phyloP scores from a whole-genome alignment of 2,797 vertebrate species.

The Schizopygopsis malacanthus region DNA sequence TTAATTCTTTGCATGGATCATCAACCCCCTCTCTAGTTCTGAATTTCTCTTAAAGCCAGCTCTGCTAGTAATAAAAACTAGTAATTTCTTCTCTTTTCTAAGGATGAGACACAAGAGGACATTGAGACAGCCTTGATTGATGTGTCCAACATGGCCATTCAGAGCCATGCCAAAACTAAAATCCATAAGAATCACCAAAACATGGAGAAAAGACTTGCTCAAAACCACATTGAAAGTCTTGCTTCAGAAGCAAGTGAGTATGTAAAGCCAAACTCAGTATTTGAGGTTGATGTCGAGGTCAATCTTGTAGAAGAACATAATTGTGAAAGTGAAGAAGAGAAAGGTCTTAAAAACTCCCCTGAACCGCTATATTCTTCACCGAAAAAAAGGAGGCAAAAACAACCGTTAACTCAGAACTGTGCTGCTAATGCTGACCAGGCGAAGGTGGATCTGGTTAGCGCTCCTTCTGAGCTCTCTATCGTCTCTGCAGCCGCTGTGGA shows the following conservation, averaged over 20 bases:
- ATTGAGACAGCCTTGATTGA: slow-evolving; percentile 34
- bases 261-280: slow-evolving; percentile 47
- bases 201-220: slow-evolving; percentile 57
- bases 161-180: slow-evolving; percentile 65
- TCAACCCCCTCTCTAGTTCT: slow-evolving; percentile 6
- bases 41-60: not conserved
- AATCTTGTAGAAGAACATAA: slow-evolving; percentile 53
- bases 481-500: slow-evolving; percentile 75
- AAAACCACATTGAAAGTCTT: slow-evolving; percentile 37
- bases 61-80: not conserved
- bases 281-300: slow-evolving; percentile 70
- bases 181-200: slow-evolving; percentile 70
- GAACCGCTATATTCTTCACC: slow-evolving; percentile 62
- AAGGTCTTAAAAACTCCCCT: slow-evolving; percentile 44
- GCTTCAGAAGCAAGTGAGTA: slow-evolving; percentile 35
- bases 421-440: not conserved
- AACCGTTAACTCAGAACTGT: slow-evolving; percentile 42
- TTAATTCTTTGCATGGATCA: slow-evolving; percentile 38
- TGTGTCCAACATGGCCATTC: slow-evolving; percentile 36
- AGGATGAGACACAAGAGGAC: slow-evolving; percentile 63
- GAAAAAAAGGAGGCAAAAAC: slow-evolving; percentile 58
- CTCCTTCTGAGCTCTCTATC: slow-evolving; percentile 73
- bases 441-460: slow-evolving; percentile 44
- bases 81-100: slow-evolving; percentile 29
- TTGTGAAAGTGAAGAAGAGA: not conserved